Base-by-base conservation (phyloP, 2,888 invertebrate species). In the Eulithis prunata region DNA sequence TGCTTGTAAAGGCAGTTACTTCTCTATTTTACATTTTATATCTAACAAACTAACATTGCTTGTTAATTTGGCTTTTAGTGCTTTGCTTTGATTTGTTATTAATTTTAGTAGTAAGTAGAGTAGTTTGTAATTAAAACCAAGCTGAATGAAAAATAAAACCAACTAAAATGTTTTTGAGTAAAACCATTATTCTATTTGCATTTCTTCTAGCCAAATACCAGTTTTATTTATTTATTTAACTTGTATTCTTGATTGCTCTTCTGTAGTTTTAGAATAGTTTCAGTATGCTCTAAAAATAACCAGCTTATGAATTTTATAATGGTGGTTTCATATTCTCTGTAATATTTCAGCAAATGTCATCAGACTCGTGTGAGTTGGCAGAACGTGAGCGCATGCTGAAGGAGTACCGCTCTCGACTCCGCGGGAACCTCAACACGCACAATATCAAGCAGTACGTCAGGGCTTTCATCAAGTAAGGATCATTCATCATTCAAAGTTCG, bases 381-480 rank as follows among this genome's bases (percentile, higher is more conserved):
- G 96, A 96, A 78, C 95, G 96, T 75, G 97, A 97, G 76, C 95
- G 95, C 75, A 95, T 96, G 79, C 95, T 97, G 75, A 88, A 94
- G 60, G 96, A 96, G 80, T 97, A 96, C 89, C 95, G 97, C 74
- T 95, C 96, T 69, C 95, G 96, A 56, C 94, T 97, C 75, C 95
- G 96, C 72, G 94, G 95, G 2, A 95, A 95, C 73, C 95, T 97
- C 75, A 97, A 97, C 88, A 95, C 96, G 57, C 96, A 95, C 85
- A 97, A 97, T 88, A 94, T 97, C 82, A 96, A 96, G 87, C 94
- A 94, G 76, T 97, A 97, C 84, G 97, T 97, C 58, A 95, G 96
- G 82, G 95, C 97, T 54, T 97, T 97, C 88, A 95, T 97, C 87
- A 96, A 95, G 97, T 97, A 84, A 94, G 95, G 93, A 8, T 14